Percentiles rank a stretch among this genome's conserved stretches.
Evolutionary conservation across 2,113 vertebrate species (phyloP).

Genomic region (Takifugu bimaculatus): DNA sequence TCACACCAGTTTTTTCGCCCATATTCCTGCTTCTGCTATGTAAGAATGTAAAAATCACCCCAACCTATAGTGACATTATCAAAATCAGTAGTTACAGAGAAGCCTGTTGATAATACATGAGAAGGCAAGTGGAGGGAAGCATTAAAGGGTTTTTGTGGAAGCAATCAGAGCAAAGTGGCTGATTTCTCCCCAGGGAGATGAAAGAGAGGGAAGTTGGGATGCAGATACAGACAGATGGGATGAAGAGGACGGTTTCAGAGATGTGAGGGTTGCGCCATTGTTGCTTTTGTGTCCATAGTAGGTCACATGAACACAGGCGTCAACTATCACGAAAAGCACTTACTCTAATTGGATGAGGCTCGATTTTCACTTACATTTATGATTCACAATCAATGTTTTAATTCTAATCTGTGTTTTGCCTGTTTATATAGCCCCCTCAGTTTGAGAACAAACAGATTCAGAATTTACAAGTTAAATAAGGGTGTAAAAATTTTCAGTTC

Average conservation of each 20-base stretch:
- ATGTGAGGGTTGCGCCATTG: slow-evolving; percentile 18
- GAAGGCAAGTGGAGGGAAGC: background rate
- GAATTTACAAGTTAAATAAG: no score
- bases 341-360: slow-evolving; percentile 24
- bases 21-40: background rate
- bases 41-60: no score
- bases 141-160: background rate
- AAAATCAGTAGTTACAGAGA: background rate
- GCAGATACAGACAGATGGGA: slow-evolving; percentile 50
- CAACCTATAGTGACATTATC: no score
- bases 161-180: background rate
- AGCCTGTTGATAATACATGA: background rate
- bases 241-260: slow-evolving; percentile 27
- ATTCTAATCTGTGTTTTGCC: background rate
- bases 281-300: slow-evolving; percentile 31
- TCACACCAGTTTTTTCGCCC: background rate
- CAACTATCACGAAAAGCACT: slow-evolving; percentile 18
- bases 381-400: background rate
- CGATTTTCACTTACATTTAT: slow-evolving; percentile 4
- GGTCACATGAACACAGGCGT: background rate
- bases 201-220: slow-evolving; percentile 23
- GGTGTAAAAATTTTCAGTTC: no score
- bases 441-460: background rate
- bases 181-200: slow-evolving; percentile 44
- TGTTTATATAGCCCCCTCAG: background rate